Evolutionary conservation across 2,113 vertebrate genomes (phyloP).

Genomic region (Platichthys flesus): DNA sequence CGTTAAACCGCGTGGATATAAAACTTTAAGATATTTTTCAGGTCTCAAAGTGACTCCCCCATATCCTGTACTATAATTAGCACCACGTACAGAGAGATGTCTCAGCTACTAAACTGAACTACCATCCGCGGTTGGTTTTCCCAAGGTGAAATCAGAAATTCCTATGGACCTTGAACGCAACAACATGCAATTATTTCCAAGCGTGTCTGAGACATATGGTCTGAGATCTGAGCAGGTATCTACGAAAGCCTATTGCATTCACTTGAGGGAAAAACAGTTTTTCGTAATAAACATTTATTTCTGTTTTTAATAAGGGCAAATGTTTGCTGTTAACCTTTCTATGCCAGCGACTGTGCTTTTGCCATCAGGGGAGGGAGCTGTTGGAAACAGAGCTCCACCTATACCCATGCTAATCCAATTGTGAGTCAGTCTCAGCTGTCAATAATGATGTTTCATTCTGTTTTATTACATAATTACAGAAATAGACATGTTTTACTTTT

Average conservation of each 20-base stretch:
- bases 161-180: constrained; percentile 26
- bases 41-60: neutral
- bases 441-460: too few species aligned
- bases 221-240: neutral
- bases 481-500: too few species aligned
- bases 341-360: too few species aligned
- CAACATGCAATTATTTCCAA: constrained; percentile 11
- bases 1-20: neutral
- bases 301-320: too few species aligned
- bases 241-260: neutral
- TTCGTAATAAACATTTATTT: neutral
- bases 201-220: too few species aligned
- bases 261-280: neutral
- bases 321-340: too few species aligned
- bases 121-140: neutral
- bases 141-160: neutral
- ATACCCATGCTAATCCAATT: too few species aligned
- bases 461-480: too few species aligned
- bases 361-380: too few species aligned
- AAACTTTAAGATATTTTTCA: neutral
- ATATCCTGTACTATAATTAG: neutral
- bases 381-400: too few species aligned
- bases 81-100: neutral
- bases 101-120: neutral
- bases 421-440: too few species aligned